phyloP scores from a whole-genome alignment of 2,113 vertebrate genomes.

The Lanius ludovicianus region DNA sequence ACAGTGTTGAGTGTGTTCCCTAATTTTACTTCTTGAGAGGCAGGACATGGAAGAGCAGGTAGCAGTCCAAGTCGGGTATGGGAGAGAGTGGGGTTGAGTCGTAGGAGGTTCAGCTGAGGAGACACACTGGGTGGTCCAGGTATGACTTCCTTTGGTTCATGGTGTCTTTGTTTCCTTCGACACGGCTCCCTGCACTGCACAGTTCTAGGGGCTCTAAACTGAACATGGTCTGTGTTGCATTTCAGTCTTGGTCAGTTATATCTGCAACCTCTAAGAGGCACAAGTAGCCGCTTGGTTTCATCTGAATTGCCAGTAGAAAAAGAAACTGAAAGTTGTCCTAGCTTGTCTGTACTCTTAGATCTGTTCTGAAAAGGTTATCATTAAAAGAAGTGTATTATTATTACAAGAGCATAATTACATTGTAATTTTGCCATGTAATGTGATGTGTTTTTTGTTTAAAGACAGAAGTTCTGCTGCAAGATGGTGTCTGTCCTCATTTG shows the following conservation, averaged over 20 bases:
- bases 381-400: conserved; percentile 10
- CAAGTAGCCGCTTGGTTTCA: not conserved
- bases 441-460: conserved; percentile 2
- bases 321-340: conserved; percentile 21
- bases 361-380: conserved; percentile 15
- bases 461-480: not conserved
- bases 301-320: conserved; percentile 1
- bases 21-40: not conserved
- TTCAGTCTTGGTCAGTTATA: not conserved
- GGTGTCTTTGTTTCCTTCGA: not conserved
- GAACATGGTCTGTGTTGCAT: not conserved
- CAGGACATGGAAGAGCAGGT: not conserved
- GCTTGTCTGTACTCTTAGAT: not conserved
- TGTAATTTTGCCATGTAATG: not conserved
- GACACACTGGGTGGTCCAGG: not conserved
- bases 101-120: not conserved
- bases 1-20: not conserved
- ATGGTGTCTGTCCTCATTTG: not conserved
- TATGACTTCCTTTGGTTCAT: not conserved
- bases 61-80: not conserved
- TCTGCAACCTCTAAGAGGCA: not conserved
- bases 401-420: not conserved
- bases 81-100: not conserved
- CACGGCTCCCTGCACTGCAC: not conserved
- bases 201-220: not conserved